Percentiles rank a stretch among this genome's conserved stretches.
phyloP scores from a whole-genome alignment of 2,797 vertebrate genomes.

The Erpetoichthys calabaricus region DNA sequence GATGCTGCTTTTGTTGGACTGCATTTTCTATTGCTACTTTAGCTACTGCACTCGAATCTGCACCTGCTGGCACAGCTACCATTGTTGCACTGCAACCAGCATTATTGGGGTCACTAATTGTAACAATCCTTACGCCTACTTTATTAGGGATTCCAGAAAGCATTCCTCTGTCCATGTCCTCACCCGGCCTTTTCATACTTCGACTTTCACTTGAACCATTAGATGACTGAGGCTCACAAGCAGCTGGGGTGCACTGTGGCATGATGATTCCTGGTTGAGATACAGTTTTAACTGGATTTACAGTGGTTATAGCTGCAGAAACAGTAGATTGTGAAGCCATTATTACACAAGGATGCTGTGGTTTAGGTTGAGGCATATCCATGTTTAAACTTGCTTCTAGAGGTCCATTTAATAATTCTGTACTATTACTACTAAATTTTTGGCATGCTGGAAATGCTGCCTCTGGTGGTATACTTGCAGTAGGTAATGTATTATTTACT shows the following conservation, averaged over 20 bases:
- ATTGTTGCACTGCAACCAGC: constrained; percentile 92
- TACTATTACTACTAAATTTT: constrained; percentile 58
- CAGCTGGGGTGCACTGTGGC: constrained; percentile 46
- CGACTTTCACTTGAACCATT: constrained; percentile 80
- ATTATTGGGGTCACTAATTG: constrained; percentile 97
- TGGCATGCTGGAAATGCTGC: constrained; percentile 48
- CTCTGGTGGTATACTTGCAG: constrained; percentile 50
- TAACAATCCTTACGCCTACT: constrained; percentile 95
- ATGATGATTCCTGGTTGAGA: constrained; percentile 55
- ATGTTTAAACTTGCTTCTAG: constrained; percentile 66
- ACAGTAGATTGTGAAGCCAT: constrained; percentile 67
- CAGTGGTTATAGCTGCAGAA: constrained; percentile 51
- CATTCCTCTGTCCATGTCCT: constrained; percentile 66
- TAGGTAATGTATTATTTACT: constrained; percentile 53
- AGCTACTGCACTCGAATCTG: constrained; percentile 96
- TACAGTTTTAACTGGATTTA: constrained; percentile 61
- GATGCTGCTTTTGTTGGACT: constrained; percentile 88
- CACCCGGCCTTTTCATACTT: constrained; percentile 79
- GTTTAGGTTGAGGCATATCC: constrained; percentile 62
- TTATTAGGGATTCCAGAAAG: constrained; percentile 89
- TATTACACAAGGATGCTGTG: constrained; percentile 70
- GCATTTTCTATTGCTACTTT: constrained; percentile 99
- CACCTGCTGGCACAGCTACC: constrained; percentile 94
- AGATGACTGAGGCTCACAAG: constrained; percentile 52
- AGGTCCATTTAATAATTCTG: constrained; percentile 89